Evolutionary conservation across 1,140 invertebrate species (phyloP), one percentile per base, ranked within the genome.

Genomic region (Polyergus mexicanus): DNA sequence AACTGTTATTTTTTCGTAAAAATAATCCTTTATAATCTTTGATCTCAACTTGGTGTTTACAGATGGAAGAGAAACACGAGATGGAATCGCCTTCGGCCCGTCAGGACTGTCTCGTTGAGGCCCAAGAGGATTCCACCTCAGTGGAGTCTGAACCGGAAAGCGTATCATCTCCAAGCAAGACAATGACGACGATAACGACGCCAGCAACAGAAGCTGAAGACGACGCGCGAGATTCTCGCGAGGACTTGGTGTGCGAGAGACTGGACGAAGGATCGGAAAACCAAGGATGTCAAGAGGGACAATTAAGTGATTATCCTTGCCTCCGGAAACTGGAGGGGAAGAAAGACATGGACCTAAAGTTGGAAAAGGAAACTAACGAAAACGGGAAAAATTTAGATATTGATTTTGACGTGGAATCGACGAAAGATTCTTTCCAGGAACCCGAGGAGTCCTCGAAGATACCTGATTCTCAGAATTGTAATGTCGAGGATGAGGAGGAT

Each of bases 21-120:
- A 38, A 28, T n/a, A 7, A 44, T 32, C 13, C 11, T 63, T 28
- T 47, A 47, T 75, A 65, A 62, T 63, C 4, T 35, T 16, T 41
- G 22, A 63, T 41, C 16, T 84, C 5, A 76, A n/a, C 38, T 76
- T 72, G 41, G 28, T 84, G 63, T 72, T 88, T 89, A 63, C 87
- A 94, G 94, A 89, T 81, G 68, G 51, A 66, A 86, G 83, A 87
- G 74, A 85, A 47, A 38, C 77, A 85, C 91, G 92, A 93, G 90
- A 95, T 95, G 94, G 94, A 95, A 93, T 93, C 90, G 84, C 76
- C 92, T 93, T 92, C 69, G 91, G 92, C 88, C 87, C 68, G 25
- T 80, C 76, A 91, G 86, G 92, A 87, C 51, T 66, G 58, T 32
- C 81, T 68, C 63, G 83, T 89, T 80, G 87, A 91, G 90, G 93